Evolutionary conservation across 2,113 vertebrate genomes (phyloP).

Genomic region (Melospiza melodia): DNA sequence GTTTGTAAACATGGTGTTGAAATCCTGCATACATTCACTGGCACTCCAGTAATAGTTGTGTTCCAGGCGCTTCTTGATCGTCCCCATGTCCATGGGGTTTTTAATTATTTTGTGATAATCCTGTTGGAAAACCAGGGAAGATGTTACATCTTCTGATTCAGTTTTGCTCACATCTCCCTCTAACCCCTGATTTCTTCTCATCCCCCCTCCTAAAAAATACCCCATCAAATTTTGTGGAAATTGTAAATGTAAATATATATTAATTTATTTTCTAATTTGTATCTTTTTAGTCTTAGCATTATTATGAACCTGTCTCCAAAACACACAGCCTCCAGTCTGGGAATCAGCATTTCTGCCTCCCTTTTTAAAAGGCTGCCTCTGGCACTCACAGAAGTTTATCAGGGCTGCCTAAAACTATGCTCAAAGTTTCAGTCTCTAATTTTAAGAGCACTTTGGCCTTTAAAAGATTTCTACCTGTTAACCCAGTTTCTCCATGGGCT

Average conservation of each 20-base stretch:
- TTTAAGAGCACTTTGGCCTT: not conserved
- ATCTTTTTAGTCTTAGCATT: not conserved
- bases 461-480: not conserved
- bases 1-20: constrained; percentile 99
- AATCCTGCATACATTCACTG: constrained; percentile 95
- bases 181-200: not conserved
- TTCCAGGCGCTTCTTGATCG: constrained; percentile 94
- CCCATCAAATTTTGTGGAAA: not conserved
- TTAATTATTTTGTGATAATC: constrained; percentile 97
- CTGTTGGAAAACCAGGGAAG: constrained; percentile 66
- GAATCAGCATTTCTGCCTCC: not conserved
- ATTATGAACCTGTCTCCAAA: not conserved
- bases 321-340: not conserved
- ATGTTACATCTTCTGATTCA: too few species aligned
- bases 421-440: not conserved
- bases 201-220: not conserved
- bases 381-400: not conserved
- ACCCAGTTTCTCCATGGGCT: not conserved
- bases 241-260: not conserved
- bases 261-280: not conserved
- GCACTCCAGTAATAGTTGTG: constrained; percentile 95
- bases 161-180: too few species aligned
- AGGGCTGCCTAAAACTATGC: not conserved
- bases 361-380: not conserved
- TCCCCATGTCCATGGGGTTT: constrained; percentile 97